phyloP scores from a whole-genome alignment of 2,797 vertebrate species.

The Fistularia tabacaria region DNA sequence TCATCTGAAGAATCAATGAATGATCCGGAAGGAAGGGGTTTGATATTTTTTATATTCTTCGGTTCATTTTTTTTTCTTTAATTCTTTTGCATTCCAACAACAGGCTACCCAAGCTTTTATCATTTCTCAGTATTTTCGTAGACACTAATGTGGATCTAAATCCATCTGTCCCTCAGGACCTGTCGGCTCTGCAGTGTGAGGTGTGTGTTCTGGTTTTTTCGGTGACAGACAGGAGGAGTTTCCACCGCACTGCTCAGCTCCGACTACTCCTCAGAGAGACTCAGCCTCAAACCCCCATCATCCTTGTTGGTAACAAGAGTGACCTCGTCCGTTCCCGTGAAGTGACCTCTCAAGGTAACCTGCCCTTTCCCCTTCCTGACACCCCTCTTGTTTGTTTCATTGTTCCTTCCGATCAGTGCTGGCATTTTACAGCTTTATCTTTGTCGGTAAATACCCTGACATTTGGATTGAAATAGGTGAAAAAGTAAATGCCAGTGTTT shows the following conservation, averaged over 20 bases:
- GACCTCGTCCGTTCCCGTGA: conserved; percentile 84
- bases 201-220: conserved; percentile 85
- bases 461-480: too few relatives aligned
- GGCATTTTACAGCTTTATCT: too few relatives aligned
- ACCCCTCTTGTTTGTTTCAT: conserved; percentile 1
- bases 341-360: conserved; percentile 79
- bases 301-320: conserved; percentile 87
- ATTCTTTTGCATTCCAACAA: too few relatives aligned
- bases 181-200: conserved; percentile 80
- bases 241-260: conserved; percentile 83
- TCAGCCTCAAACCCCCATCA: conserved; percentile 81
- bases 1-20: too few relatives aligned
- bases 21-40: too few relatives aligned
- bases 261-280: conserved; percentile 79
- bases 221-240: conserved; percentile 82
- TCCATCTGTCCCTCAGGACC: conserved; percentile 66
- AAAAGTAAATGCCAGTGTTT: too few relatives aligned
- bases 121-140: too few relatives aligned
- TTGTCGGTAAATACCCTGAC: too few relatives aligned
- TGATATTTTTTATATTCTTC: too few relatives aligned
- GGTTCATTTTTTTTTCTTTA: too few relatives aligned
- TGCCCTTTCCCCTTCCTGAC: not conserved
- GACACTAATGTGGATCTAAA: too few relatives aligned
- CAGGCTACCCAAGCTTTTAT: too few relatives aligned
- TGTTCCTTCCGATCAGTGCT: not conserved